Evolutionary conservation across 2,888 invertebrate species (phyloP).

Genomic region (Temnothorax ravouxi): DNA sequence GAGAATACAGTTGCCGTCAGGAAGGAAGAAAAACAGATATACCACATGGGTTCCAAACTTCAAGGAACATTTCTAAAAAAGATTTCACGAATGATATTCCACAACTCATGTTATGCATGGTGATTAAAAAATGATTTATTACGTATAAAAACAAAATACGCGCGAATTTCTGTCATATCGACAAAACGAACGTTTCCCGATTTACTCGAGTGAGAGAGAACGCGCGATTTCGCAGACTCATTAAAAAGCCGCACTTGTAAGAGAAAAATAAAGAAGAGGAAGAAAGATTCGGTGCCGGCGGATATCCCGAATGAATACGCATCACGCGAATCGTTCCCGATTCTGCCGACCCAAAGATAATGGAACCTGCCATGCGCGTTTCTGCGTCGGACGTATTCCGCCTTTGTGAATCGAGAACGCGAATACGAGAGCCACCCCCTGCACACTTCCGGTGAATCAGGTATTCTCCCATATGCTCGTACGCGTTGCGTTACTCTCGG

Average conservation of each 20-base stretch:
- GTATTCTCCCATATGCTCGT: slow-evolving; percentile 58
- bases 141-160: neutral
- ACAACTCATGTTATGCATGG: neutral
- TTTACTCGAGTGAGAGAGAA: neutral
- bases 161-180: neutral
- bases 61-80: neutral
- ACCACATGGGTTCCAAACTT: neutral
- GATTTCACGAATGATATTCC: neutral
- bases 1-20: neutral
- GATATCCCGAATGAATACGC: slow-evolving; percentile 32
- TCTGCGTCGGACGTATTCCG: slow-evolving; percentile 51
- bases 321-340: slow-evolving; percentile 16
- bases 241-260: neutral
- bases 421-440: slow-evolving; percentile 68
- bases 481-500: neutral
- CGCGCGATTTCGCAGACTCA: neutral
- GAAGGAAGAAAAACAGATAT: slow-evolving; percentile 17
- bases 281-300: slow-evolving; percentile 1
- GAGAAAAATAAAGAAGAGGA: neutral
- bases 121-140: neutral
- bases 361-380: slow-evolving; percentile 29
- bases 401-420: slow-evolving; percentile 66
- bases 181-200: neutral
- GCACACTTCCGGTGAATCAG: slow-evolving; percentile 69
- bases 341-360: slow-evolving; percentile 31